Conservation (phyloP, 2,113 vertebrate species). For the Antechinus stuartii region DNA sequence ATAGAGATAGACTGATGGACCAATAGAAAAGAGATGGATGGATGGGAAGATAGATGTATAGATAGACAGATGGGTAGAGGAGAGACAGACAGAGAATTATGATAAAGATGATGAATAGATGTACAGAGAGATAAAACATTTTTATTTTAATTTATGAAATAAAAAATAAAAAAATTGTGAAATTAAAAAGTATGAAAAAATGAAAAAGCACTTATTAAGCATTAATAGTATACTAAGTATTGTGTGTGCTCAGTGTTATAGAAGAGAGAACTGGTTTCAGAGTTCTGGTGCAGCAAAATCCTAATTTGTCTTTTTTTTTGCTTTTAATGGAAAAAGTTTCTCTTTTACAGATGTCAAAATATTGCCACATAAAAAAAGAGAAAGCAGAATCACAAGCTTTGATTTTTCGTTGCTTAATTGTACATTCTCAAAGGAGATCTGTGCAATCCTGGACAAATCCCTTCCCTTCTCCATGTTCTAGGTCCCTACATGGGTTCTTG, state of each 20-base stretch:
- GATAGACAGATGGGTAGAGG: not conserved
- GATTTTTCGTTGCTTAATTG: not conserved
- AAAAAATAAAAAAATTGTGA: too few relatives aligned
- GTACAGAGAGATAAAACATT: not conserved
- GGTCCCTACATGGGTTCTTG: too few relatives aligned
- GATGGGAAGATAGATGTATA: not conserved
- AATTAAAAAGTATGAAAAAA: too few relatives aligned
- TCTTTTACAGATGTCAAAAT: not conserved
- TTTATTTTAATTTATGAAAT: not conserved
- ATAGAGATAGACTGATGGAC: too few relatives aligned
- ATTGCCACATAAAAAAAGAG: not conserved
- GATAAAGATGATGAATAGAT: not conserved
- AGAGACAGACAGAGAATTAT: not conserved
- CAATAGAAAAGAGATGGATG: not conserved
- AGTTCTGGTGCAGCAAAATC: not conserved
- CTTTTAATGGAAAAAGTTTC: not conserved
- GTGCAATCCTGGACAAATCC: not conserved
- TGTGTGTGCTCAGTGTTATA: not conserved
- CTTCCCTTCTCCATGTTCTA: not conserved
- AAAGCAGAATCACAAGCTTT: not conserved
- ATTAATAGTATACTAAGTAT: not conserved
- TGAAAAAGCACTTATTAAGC: not conserved
- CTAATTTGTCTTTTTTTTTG: not conserved
- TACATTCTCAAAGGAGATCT: not conserved
- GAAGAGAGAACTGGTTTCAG: not conserved